Conservation (phyloP, 2,797 vertebrate species). For the Sternarchorhynchus goeldii region DNA sequence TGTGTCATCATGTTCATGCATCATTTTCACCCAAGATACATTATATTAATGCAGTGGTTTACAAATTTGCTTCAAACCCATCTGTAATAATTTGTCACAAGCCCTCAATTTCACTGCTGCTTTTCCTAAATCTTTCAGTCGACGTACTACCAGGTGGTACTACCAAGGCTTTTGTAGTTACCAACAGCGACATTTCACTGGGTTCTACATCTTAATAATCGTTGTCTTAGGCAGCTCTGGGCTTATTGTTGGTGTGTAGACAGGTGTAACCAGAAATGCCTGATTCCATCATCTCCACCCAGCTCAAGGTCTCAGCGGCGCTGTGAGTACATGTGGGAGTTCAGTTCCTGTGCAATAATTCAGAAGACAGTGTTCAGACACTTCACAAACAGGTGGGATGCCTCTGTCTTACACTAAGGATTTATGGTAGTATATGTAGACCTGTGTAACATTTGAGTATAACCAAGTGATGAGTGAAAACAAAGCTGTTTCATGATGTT, state of each 20-base stretch:
- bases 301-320: background rate
- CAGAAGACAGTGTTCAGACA: slow-evolving; percentile 5
- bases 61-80: no score
- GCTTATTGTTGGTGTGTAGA: background rate
- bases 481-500: no score
- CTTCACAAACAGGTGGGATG: slow-evolving; percentile 41
- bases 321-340: background rate
- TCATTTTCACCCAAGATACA: no score
- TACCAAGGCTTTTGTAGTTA: no score
- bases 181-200: background rate
- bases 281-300: slow-evolving; percentile 34
- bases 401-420: background rate
- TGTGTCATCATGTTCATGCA: no score
- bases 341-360: background rate
- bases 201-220: background rate
- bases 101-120: no score
- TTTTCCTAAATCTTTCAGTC: no score
- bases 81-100: no score
- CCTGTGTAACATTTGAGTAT: background rate
- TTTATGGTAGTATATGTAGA: background rate
- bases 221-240: background rate
- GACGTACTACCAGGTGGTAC: no score
- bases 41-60: no score
- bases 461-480: no score
- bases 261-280: slow-evolving; percentile 49